These are phyloP conservation scores for Rhopalosiphum nymphaeae DNA, from an alignment of 2,888 invertebrate genomes.

Conservation along the genomic window DNA sequence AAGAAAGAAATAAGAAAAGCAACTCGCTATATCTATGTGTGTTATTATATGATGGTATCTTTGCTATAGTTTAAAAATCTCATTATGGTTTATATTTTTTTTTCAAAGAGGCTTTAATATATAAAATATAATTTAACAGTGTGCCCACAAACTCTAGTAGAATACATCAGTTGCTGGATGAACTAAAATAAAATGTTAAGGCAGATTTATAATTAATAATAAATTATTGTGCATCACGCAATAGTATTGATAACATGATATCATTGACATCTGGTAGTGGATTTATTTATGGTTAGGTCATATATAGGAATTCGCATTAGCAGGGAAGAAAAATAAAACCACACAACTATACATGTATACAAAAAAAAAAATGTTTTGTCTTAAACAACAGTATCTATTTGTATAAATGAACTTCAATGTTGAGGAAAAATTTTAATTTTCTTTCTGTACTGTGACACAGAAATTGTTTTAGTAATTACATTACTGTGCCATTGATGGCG, in stretches of 20 bases:
- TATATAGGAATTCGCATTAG: neutral
- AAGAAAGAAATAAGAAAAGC: neutral
- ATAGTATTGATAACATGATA: neutral
- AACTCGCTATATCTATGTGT: neutral
- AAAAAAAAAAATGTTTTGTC: neutral
- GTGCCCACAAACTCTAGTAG: neutral
- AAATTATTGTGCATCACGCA: neutral
- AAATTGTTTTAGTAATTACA: neutral
- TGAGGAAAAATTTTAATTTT: neutral
- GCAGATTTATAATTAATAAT: neutral
- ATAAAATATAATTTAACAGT: neutral
- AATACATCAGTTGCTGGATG: neutral
- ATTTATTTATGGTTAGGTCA: neutral
- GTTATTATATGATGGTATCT: neutral
- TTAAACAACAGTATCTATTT: neutral
- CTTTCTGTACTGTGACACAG: neutral
- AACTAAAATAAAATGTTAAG: neutral
- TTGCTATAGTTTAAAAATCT: conserved; percentile 19
- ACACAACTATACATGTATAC: neutral
- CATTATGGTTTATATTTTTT: conserved; percentile 10
- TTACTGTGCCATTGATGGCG: neutral
- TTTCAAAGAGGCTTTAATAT: neutral
- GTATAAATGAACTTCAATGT: neutral
- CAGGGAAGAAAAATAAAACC: neutral
- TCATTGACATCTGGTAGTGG: neutral